Percentiles rank a stretch among this genome's conserved stretches.
These are phyloP conservation scores for Pandemis cinnamomeana DNA, from an alignment of 2,888 invertebrate genomes.

Conservation along the genomic window DNA sequence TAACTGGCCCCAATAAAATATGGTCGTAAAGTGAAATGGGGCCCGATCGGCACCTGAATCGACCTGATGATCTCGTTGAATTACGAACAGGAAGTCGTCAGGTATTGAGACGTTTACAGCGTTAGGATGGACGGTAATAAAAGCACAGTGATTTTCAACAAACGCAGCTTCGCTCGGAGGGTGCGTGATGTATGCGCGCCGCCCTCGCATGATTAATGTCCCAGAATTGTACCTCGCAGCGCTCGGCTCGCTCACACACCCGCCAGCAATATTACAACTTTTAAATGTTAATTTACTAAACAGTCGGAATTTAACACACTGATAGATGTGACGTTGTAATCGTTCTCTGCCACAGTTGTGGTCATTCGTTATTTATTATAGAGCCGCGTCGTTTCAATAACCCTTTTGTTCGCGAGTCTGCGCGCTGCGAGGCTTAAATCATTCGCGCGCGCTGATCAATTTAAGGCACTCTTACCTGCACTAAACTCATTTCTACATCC, in stretches of 20 bases:
- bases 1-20: slow-evolving; percentile 71
- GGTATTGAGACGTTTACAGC: slow-evolving; percentile 77
- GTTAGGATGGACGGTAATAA: slow-evolving; percentile 70
- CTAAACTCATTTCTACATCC: slow-evolving; percentile 51
- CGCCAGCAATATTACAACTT: slow-evolving; percentile 58
- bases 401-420: slow-evolving; percentile 49
- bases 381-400: slow-evolving; percentile 48
- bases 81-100: slow-evolving; percentile 73
- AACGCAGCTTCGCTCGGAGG: slow-evolving; percentile 72
- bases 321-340: slow-evolving; percentile 54
- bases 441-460: slow-evolving; percentile 54
- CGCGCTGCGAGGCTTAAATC: slow-evolving; percentile 51
- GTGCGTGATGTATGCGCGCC: slow-evolving; percentile 69
- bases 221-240: slow-evolving; percentile 56
- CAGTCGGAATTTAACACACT: slow-evolving; percentile 51
- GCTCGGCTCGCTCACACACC: slow-evolving; percentile 50
- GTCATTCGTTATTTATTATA: slow-evolving; percentile 53
- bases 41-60: slow-evolving; percentile 61
- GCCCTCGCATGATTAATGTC: slow-evolving; percentile 74
- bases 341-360: slow-evolving; percentile 48
- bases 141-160: slow-evolving; percentile 69
- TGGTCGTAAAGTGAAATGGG: slow-evolving; percentile 57
- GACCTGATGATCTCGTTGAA: slow-evolving; percentile 54
- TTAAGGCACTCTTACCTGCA: slow-evolving; percentile 47
- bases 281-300: slow-evolving; percentile 63